A percentile compares a stretch with the other conserved stretches of the same genome.
phyloP scores from a whole-genome alignment of 2,797 vertebrate species.

The Zalophus californianus region DNA sequence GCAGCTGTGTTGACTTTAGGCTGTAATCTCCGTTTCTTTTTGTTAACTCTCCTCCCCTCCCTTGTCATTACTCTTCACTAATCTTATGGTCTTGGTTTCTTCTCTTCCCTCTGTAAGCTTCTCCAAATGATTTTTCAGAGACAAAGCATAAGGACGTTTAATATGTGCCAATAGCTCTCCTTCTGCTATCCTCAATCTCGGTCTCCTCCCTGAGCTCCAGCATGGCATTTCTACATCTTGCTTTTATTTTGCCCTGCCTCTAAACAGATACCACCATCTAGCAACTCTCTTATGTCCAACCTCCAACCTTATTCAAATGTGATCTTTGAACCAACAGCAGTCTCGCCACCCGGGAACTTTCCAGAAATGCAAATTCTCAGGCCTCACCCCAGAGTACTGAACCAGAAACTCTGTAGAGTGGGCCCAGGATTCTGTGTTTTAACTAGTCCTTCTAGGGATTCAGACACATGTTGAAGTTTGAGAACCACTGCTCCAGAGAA shows the following conservation, averaged over 20 bases:
- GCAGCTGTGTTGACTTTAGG: slow-evolving; percentile 71
- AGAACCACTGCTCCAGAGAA: background rate
- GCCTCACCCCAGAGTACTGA: background rate
- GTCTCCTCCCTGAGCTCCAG: background rate
- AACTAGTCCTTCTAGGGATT: background rate
- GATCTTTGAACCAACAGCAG: background rate
- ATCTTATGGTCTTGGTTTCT: background rate
- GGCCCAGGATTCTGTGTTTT: background rate
- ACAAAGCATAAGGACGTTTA: background rate
- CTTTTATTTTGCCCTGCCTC: background rate
- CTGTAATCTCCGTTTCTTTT: background rate
- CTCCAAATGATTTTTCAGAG: slow-evolving; percentile 31
- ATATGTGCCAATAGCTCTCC: background rate
- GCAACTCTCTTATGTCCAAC: background rate
- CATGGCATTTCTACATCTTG: background rate
- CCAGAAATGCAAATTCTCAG: slow-evolving; percentile 30
- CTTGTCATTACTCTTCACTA: background rate
- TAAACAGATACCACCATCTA: background rate
- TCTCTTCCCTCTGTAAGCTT: background rate
- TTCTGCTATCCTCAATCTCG: background rate
- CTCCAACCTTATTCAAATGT: background rate
- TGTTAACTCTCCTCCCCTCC: slow-evolving; percentile 24
- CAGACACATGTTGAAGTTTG: background rate
- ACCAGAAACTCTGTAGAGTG: background rate
- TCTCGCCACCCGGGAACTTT: background rate